Evolutionary conservation across 2,113 vertebrate species (phyloP).

Genomic region (Meriones unguiculatus): DNA sequence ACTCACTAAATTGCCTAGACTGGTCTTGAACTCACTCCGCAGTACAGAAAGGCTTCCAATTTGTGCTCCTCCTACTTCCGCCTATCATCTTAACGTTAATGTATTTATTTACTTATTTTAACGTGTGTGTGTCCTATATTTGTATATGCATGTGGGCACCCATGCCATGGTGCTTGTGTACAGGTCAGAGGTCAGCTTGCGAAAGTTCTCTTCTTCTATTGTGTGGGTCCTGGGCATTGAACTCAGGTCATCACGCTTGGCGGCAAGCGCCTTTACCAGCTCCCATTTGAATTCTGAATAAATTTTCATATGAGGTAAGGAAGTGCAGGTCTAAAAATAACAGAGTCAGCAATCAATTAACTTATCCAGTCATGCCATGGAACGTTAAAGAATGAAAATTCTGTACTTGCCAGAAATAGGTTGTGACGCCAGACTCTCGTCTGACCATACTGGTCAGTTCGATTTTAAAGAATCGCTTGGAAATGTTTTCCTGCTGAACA

Average conservation of each 20-base stretch:
- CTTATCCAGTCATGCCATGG: conserved; percentile 42
- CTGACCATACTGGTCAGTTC: conserved; percentile 52
- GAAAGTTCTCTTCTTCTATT: fast-evolving
- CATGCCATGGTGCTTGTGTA: not conserved
- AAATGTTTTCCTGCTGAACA: conserved; percentile 40
- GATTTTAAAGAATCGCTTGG: conserved; percentile 38
- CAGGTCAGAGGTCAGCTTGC: not conserved
- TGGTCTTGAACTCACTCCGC: not conserved
- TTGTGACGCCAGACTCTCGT: not conserved
- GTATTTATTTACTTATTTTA: not conserved
- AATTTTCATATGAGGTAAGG: conserved; percentile 63
- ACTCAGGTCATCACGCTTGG: not conserved
- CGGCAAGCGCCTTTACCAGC: no score
- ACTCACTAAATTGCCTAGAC: not conserved
- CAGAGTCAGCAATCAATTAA: conserved; percentile 71
- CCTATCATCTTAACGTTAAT: not conserved
- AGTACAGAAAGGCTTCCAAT: not conserved
- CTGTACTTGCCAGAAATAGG: not conserved
- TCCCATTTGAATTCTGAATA: not conserved
- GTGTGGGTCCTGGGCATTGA: not conserved
- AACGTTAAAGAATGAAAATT: conserved; percentile 55
- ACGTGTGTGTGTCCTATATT: not conserved
- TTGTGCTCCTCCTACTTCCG: not conserved
- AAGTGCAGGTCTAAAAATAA: conserved; percentile 71
- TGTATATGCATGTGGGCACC: no score